Evolutionary conservation across 2,888 invertebrate species (phyloP), one percentile per base, ranked within the genome.

Genomic region (Drosophila mimica): DNA sequence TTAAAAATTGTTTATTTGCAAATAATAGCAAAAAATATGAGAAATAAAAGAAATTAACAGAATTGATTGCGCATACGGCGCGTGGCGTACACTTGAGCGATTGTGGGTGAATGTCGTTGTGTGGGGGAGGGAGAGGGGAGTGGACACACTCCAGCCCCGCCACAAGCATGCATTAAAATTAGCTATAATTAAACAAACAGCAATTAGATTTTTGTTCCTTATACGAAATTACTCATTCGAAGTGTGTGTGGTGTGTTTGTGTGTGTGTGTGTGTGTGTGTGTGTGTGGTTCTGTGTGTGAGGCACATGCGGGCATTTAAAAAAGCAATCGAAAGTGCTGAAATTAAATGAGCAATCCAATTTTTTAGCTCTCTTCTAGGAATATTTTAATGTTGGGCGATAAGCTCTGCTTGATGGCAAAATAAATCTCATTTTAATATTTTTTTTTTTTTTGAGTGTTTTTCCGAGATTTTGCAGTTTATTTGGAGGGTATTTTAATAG

Each of bases 131-230:
- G 52, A 1, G 6, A 17, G 31, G 9, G 25, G 28, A 11, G 25
- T 54, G 11, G 9, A 46, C 15, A 25, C 46, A 46, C 8, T 15
- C n/a, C 11, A 15, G 8, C 46, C 40, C 51, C 40, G 30, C 58
- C 58, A 74, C 67, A 68, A 63, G 71, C 62, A 70, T 74, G 60
- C 76, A 81, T 88, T 86, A 83, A 84, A 88, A 83, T 81, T 58
- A 74, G 79, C 81, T 79, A 83, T 88, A 84, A 84, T 84, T 84
- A 81, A 83, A 88, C 74, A 81, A 76, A 81, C 38, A 66, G 83
- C 76, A 81, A 79, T 88, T 84, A 76, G 72, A 74, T 68, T 66
- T 54, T 56, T 66, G 67, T 68, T 79, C 38, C 48, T 56, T 66
- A 60, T 61, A 61, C 68, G 62, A 76, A 69, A 79, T 79, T 79